Evolutionary conservation across 2,888 invertebrate genomes (phyloP), one percentile per base, ranked within the genome.

Genomic region (Dascillus cervinus): DNA sequence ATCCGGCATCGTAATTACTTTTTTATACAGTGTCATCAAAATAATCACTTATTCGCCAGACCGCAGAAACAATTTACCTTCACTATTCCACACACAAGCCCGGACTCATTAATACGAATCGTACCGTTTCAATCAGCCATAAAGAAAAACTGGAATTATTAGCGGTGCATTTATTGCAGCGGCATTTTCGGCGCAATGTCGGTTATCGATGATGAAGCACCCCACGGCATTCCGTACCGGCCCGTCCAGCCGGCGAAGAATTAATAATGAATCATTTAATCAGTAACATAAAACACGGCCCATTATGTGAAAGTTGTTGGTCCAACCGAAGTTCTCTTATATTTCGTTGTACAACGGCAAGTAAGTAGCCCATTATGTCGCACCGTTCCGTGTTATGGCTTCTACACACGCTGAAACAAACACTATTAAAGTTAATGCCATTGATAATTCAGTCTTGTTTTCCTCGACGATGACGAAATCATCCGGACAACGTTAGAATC

Each of bases 261-360:
- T 43, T 43, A 40, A 46, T 41, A 44, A 44, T 44, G 44, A 46
- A 43, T 46, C 46, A 46, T 44, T 44, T 40, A 41, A 44, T 46
- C 40, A 41, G 37, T 34, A 43, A 43, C 45, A 43, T 43, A 45
- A 41, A 43, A 39, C 41, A 45, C 41, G 37, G 34, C 26, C 41
- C 39, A 42, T 42, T 42, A 39, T 34, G 11, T 24, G 29, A 33
- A 34, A 36, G 32, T 37, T 37, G 37, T 33, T 41, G 40, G 34
- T 33, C 33, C 37, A 37, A 33, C 36, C 21, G 23, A 27, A 39
- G 24, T 39, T 31, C 22, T 26, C 28, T 29, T 26, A 24, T 30
- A 26, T 22, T 30, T 27, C 20, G 34, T 32, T 17, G 33, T 29
- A 13, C 22, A 11, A 34, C 33, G 22, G 26, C 38, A 29, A 34